These are phyloP conservation scores for Sciurus niger DNA, from an alignment of 2,113 vertebrate species.

Conservation along the genomic window DNA sequence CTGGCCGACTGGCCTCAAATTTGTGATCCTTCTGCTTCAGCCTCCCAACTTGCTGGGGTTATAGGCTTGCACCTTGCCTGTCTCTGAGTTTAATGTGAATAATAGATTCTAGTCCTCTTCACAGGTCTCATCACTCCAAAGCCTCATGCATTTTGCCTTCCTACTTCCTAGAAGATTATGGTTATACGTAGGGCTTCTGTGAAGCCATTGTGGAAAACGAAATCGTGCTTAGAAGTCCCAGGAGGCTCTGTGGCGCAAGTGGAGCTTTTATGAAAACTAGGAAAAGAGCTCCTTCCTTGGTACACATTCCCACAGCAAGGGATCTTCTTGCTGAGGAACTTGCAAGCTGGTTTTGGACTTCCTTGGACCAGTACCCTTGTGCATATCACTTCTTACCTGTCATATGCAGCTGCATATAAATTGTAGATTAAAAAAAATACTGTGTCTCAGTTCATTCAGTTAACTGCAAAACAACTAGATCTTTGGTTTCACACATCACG, in stretches of 20 bases:
- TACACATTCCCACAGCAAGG: not conserved
- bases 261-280: not conserved
- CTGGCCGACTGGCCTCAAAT: too few species aligned
- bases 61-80: too few species aligned
- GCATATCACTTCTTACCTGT: not conserved
- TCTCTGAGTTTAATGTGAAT: not conserved
- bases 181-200: not conserved
- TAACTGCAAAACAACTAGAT: not conserved
- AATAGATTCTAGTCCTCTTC: conserved; percentile 25
- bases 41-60: too few species aligned
- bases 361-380: not conserved
- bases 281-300: not conserved
- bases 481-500: not conserved
- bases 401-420: not conserved
- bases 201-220: not conserved
- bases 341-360: not conserved
- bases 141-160: not conserved
- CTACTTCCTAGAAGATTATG: not conserved
- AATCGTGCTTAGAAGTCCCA: not conserved
- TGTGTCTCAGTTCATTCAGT: not conserved
- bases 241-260: not conserved
- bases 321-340: not conserved
- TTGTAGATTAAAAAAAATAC: not conserved
- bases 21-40: too few species aligned
- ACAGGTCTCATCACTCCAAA: not conserved